Base-by-base conservation (phyloP, 1,140 invertebrate genomes). In the Subanguina moxae region DNA sequence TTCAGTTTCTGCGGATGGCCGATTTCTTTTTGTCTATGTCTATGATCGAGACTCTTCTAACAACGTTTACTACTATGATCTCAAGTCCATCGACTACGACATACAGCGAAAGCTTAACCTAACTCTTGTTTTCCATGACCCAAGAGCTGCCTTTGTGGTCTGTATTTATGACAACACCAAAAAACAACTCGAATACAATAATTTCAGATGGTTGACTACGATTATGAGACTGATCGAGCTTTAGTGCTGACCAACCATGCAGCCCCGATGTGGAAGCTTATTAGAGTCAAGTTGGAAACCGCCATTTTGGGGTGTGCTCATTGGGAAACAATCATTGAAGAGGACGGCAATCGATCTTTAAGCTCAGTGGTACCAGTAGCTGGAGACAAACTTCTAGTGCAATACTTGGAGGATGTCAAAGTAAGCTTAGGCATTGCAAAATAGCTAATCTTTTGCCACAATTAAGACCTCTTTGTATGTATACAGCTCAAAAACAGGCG, bases 341-440 rank as follows among this genome's bases (percentile, higher is more conserved):
- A 97, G 85, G 88, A 97, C 84, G 83, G 88, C 19, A 88, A 88
- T 57, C 89, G 94, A 85, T 92, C 97, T 0, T 83, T 98, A 27
- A 90, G 94, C 80, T 93, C 91, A 89, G 90, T 88, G 0, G 84
- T 86, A 7, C 89, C 90, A 76, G 91, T 94, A 0, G 87, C 91
- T 83, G 83, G 88, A 57, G 88, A 95, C 83, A 92, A 93, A 84
- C 84, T 98, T 17, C 86, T 97, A 42, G 83, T 92, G 48, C 89
- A 89, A 82, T 97, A 97, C 82, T 88, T 96, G 52, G 87, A 91
- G 82, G 92, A 98, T 88, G 94, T 97, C 3, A 96, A 95, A 87
- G 92, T 85, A 72, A 48, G 70, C 70, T 38, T 38, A 38, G 32
- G 3, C 32, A 5, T 38, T 11, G 32, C 32, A 5, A 11, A n/a